phyloP scores from a whole-genome alignment of 2,888 invertebrate species.

The Cosmia trapezina region DNA sequence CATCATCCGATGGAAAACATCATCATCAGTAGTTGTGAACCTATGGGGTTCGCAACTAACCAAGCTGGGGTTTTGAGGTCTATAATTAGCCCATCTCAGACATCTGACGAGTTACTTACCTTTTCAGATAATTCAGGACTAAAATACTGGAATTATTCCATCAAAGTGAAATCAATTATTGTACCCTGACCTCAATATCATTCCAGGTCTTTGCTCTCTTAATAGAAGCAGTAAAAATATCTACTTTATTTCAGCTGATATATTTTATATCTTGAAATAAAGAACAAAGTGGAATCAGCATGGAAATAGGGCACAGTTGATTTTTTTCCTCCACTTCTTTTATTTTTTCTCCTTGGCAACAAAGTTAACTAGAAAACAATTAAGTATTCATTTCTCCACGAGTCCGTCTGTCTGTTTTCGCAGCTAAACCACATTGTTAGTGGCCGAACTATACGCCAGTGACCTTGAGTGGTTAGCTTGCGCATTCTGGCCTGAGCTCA shows the following conservation, averaged over 20 bases:
- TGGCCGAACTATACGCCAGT: too few species aligned
- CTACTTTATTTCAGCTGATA: neutral
- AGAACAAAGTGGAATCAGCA: constrained; percentile 17
- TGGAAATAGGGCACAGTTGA: constrained; percentile 18
- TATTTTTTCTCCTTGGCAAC: constrained; percentile 8
- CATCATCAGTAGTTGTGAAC: too few species aligned
- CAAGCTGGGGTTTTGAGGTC: too few species aligned
- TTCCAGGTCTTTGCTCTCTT: constrained; percentile 8
- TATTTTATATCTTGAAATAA: constrained; percentile 15
- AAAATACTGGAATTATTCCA: neutral
- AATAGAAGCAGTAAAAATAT: constrained; percentile 17
- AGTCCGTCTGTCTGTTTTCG: neutral
- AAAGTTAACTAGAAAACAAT: constrained; percentile 22
- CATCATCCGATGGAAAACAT: too few species aligned
- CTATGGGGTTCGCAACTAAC: too few species aligned
- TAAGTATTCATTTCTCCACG: neutral
- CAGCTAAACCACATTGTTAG: neutral
- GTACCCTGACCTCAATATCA: constrained; percentile 17
- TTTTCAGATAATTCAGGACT: neutral
- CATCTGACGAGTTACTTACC: too few species aligned
- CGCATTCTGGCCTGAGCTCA: too few species aligned
- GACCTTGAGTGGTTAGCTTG: too few species aligned
- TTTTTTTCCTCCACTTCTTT: constrained; percentile 7
- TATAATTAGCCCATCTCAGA: too few species aligned
- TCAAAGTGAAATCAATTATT: neutral